Evolutionary conservation across 1,140 invertebrate species (phyloP).

Genomic region (Delia radicum): DNA sequence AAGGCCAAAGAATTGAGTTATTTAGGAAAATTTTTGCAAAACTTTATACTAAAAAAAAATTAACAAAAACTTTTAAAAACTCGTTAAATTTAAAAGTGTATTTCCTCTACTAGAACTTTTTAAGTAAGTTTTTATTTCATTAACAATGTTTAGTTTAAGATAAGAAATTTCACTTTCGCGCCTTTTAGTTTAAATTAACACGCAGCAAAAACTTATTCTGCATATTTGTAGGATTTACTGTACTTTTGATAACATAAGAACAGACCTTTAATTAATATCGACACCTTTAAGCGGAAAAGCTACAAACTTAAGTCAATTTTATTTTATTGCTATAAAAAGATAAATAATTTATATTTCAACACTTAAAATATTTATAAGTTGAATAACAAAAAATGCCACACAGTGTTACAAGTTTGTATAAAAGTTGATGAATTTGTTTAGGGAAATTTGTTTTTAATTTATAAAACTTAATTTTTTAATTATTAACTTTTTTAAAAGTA

Average conservation of each 20-base stretch:
- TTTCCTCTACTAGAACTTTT: no score
- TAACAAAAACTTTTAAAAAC: no score
- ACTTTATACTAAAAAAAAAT: no score
- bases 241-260: neutral
- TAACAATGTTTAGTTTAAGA: neutral
- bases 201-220: neutral
- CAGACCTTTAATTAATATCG: neutral
- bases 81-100: no score
- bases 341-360: neutral
- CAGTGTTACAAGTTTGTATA: neutral
- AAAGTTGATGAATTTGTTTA: neutral
- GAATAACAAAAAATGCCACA: neutral
- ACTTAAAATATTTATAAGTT: neutral
- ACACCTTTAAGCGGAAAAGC: conserved; percentile 10
- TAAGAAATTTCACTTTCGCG: neutral
- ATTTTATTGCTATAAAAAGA: conserved; percentile 8
- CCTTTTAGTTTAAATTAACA: neutral
- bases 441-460: neutral
- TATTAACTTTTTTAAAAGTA: no score
- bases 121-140: no score
- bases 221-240: neutral
- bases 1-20: no score
- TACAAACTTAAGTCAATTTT: conserved; percentile 2
- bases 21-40: no score
- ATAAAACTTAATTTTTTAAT: no score